phyloP scores from a whole-genome alignment of 1,140 invertebrate species.

The Lethrus apterus region DNA sequence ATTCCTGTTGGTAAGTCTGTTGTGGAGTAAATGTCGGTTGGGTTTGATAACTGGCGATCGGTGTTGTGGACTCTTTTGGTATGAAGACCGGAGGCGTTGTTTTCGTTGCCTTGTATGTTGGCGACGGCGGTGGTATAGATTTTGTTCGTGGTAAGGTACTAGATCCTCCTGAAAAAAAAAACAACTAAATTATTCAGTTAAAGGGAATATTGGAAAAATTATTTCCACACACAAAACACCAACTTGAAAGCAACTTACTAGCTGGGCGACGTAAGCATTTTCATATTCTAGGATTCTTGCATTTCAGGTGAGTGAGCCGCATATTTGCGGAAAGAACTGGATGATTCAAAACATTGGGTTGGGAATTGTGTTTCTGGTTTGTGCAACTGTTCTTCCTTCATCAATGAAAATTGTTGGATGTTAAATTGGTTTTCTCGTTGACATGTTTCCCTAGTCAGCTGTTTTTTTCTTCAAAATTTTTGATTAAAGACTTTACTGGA shows the following conservation, averaged over 20 bases:
- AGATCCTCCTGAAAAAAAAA: conserved; percentile 43
- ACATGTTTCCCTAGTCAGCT: too few relatives aligned
- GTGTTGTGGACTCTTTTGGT: conserved; percentile 42
- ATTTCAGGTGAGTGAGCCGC: not conserved
- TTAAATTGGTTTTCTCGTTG: too few relatives aligned
- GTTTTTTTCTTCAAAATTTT: conserved; percentile 57
- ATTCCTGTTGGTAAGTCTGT: not conserved
- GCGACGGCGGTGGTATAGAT: conserved; percentile 43
- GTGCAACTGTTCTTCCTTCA: too few relatives aligned
- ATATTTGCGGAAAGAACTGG: too few relatives aligned
- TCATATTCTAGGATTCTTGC: not conserved
- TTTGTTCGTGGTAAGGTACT: conserved; percentile 47
- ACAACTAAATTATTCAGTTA: not conserved
- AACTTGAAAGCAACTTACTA: too few relatives aligned
- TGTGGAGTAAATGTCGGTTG: conserved; percentile 30
- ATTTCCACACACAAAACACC: too few relatives aligned
- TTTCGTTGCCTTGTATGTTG: conserved; percentile 39
- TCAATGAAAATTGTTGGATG: too few relatives aligned
- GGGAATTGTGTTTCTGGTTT: conserved; percentile 42
- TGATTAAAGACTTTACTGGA: conserved; percentile 56
- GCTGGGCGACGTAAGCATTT: too few relatives aligned
- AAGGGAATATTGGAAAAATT: not conserved
- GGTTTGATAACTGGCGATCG: conserved; percentile 43
- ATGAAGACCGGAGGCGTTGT: conserved; percentile 35
- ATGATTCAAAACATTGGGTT: too few relatives aligned